Evolutionary conservation across 2,797 vertebrate genomes (phyloP), one percentile per base, ranked within the genome.

Genomic region (Artibeus jamaicensis): DNA sequence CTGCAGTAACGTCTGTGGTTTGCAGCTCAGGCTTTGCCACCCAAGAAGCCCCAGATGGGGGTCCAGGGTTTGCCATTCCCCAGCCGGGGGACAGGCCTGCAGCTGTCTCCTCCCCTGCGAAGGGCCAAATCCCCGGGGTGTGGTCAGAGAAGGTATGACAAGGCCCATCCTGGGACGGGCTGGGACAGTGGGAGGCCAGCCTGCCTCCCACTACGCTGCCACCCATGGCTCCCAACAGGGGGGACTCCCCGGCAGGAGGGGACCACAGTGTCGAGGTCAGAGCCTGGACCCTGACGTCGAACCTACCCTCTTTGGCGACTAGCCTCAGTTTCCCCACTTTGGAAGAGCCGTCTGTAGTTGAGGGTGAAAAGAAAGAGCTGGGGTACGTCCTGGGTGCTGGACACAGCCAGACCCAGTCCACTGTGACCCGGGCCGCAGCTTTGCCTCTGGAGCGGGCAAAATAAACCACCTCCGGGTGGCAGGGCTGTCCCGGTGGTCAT

Each of bases 21-120:
- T 9, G 0, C 3, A 0, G 0, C 14, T 46, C 14, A 3, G 39
- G 53, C 59, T 37, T 21, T 1, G 19, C 46, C 29, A 39, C 22
- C 29, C 48, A 5, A 37, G 57, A 46, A 74, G 65, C 42, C 79
- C 9, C n/a, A 3, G 19, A 1, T 44, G 10, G 76, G 46, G 12
- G 34, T 37, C 37, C 14, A 14, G 70, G 42, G n/a, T 53, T 37
- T 65, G 44, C 85, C 10, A 2, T 15, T 34, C 18, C 44, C 4
- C 16, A 48, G 8, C 39, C 5, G 32, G 39, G 37, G 39, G 44
- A 16, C 0, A 1, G 19, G 71, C 71, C 44, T 6, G 15, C 0
- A 2, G 37, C 22, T 50, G 5, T n/a, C 67, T 71, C 34, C 70
- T 71, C 42, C 82, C 46, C 50, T 4, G 2, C 44, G 44, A 9